Conservation (phyloP, 2,888 invertebrate genomes). For the Stratiomys singularior region DNA sequence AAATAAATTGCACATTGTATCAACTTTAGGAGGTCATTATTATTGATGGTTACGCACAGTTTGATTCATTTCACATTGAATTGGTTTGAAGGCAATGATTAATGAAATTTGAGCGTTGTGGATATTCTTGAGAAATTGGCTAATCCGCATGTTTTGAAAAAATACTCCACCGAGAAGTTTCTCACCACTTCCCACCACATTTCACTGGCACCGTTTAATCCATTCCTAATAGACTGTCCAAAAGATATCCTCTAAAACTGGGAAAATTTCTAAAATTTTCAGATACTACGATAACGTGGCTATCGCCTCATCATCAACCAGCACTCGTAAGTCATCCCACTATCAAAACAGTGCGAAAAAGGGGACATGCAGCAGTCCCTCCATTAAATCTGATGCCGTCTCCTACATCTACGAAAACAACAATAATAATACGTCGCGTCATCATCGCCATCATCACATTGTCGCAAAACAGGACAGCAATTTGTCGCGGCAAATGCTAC, state of each 20-base stretch:
- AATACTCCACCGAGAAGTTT: neutral
- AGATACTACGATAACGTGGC: slow-evolving; percentile 86
- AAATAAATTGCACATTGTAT: neutral
- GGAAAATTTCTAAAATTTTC: slow-evolving; percentile 25
- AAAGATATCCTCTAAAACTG: neutral
- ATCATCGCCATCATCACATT: slow-evolving; percentile 59
- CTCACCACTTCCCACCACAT: neutral
- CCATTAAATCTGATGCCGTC: slow-evolving; percentile 67
- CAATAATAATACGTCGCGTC: slow-evolving; percentile 54
- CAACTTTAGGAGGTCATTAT: too few relatives aligned
- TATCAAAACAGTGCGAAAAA: slow-evolving; percentile 73
- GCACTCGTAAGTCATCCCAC: slow-evolving; percentile 86
- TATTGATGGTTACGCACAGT: too few relatives aligned
- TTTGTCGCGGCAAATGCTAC: slow-evolving; percentile 58
- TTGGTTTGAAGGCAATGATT: too few relatives aligned
- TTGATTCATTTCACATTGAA: too few relatives aligned
- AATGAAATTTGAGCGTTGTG: too few relatives aligned
- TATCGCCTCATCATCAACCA: slow-evolving; percentile 85
- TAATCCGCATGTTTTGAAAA: neutral
- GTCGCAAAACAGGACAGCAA: slow-evolving; percentile 65
- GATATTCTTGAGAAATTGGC: neutral
- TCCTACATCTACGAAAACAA: slow-evolving; percentile 69
- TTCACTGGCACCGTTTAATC: slow-evolving; percentile 10
- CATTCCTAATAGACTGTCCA: neutral
- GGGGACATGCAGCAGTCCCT: slow-evolving; percentile 70